Base-by-base conservation (phyloP, 2,797 vertebrate genomes). In the Delichon dasypus region DNA sequence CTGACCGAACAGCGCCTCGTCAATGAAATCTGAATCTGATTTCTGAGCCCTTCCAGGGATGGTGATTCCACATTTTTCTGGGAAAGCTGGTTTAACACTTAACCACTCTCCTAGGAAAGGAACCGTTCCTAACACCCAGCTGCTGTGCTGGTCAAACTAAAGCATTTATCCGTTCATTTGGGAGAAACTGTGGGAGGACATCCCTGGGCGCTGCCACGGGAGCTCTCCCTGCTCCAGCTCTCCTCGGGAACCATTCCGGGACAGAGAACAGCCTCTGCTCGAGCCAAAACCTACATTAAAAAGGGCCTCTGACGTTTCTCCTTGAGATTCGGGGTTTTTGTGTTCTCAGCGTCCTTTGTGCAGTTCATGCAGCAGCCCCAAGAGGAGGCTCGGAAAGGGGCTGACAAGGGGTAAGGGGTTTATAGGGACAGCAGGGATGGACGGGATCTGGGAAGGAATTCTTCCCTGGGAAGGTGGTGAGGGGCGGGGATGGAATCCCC, bases 1-100 rank as follows among this genome's bases (percentile, higher is more conserved):
- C 11, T 18, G 42, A 47, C 48, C 38, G 40, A 54, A 29, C 2
- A n/a, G 0, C 57, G 11, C n/a, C 40, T 29, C 8, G 3, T 3
- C 23, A 55, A 27, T 21, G 16, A 34, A n/a, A 54, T 3, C 57
- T 19, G 36, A 45, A 38, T 9, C 3, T 7, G 40, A 16, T 40
- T 55, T 72, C 19, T 47, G 68, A 40, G 30, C 68, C 44, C 13
- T 65, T 23, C 30, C 58, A 55, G 20, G 29, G 42, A 29, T 48
- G 68, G 42, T 23, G 68, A 34, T 38, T 40, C 60, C 68, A 48
- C 50, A 29, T 2, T 29, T 64, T 13, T 42, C 50, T 11, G 20
- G 42, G 13, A 23, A 72, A 83, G 40, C 10, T 64, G 34, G 6
- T 29, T 13, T 13, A 29, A 13, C 9, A 16, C 23, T 27, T 23